Conservation (phyloP, 1,140 invertebrate genomes). For the Ceratina japonica region DNA sequence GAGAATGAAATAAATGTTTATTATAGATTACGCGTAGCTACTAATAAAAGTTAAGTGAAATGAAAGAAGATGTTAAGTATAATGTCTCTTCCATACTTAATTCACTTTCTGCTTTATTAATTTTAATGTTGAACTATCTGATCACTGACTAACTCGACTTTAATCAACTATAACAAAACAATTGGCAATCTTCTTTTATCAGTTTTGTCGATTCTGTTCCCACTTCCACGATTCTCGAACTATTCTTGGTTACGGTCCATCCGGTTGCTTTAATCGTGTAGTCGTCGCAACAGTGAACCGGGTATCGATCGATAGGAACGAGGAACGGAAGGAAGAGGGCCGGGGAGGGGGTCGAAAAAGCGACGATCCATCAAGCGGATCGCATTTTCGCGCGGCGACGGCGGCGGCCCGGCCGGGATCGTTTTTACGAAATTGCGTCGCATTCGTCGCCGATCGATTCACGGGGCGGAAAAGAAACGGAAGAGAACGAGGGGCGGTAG, state of each 20-base stretch:
- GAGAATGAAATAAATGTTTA: neutral
- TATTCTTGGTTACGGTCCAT: neutral
- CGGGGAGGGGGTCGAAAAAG: neutral
- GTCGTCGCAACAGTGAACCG: neutral
- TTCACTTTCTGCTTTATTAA: no score
- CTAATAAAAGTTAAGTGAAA: no score
- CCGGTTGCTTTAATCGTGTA: neutral
- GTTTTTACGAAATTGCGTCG: constrained; percentile 25
- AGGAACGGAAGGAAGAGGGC: neutral
- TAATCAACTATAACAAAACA: no score
- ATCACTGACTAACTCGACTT: no score
- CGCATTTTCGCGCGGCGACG: neutral
- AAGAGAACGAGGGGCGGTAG: neutral
- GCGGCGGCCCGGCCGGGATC: neutral
- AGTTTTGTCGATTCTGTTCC: no score
- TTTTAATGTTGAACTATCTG: no score
- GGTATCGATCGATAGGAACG: neutral
- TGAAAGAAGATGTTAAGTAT: no score
- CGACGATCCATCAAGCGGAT: constrained; percentile 30
- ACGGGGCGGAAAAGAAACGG: neutral
- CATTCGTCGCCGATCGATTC: constrained; percentile 12
- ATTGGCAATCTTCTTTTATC: no score
- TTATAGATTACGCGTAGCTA: neutral
- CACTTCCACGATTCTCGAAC: neutral
- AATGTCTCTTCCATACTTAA: no score